Evolutionary conservation across 2,888 invertebrate genomes (phyloP).

Genomic region (Cryptops parisi): DNA sequence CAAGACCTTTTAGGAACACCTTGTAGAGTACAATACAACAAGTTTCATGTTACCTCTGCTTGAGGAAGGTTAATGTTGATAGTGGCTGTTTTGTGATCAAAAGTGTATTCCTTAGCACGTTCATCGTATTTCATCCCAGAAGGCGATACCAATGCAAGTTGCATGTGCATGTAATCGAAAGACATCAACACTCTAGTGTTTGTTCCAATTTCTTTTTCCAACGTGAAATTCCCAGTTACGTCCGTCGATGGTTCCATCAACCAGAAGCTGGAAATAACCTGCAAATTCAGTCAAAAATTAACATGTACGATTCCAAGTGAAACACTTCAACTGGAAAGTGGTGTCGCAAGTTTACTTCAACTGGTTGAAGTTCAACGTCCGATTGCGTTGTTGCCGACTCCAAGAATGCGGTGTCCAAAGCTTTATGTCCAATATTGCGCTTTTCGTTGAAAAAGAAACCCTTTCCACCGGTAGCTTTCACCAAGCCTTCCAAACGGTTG

Average conservation of each 20-base stretch:
- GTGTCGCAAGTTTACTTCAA: slow-evolving; percentile 18
- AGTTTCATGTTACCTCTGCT: slow-evolving; percentile 21
- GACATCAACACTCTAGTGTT: slow-evolving; percentile 19
- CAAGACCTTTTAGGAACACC: too few species aligned
- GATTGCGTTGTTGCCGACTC: slow-evolving; percentile 20
- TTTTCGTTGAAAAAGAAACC: slow-evolving; percentile 17
- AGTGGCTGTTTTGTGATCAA: slow-evolving; percentile 18
- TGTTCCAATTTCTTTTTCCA: slow-evolving; percentile 20
- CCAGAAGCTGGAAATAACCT: slow-evolving; percentile 15
- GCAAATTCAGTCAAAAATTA: background rate
- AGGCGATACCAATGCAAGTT: slow-evolving; percentile 19
- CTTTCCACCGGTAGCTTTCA: slow-evolving; percentile 20
- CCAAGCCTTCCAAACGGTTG: slow-evolving; percentile 16
- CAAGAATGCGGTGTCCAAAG: slow-evolving; percentile 11
- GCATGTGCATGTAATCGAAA: slow-evolving; percentile 14
- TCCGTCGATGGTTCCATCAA: slow-evolving; percentile 3
- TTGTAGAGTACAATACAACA: too few species aligned
- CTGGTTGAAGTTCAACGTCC: slow-evolving; percentile 21
- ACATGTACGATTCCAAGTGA: background rate
- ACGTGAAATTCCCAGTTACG: slow-evolving; percentile 14
- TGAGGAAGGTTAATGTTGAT: slow-evolving; percentile 19
- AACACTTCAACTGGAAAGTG: slow-evolving; percentile 2
- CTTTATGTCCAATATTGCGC: slow-evolving; percentile 2
- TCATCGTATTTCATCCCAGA: slow-evolving; percentile 18
- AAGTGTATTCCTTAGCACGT: slow-evolving; percentile 15